Evolutionary conservation across 2,113 vertebrate genomes (phyloP).

Genomic region (Numida meleagris): DNA sequence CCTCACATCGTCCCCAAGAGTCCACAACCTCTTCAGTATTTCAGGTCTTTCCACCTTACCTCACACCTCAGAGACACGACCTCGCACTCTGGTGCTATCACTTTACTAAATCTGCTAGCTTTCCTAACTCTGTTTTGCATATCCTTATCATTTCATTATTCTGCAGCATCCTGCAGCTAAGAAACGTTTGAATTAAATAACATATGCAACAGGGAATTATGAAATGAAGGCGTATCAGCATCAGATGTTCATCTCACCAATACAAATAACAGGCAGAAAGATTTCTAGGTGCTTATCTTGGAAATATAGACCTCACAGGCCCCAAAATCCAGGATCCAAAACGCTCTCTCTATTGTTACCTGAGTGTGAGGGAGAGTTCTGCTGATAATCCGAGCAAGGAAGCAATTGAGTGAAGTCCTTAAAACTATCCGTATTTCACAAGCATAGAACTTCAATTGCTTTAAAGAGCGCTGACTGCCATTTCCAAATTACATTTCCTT

Average conservation of each 20-base stretch:
- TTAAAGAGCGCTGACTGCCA: background rate
- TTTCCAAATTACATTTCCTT: background rate
- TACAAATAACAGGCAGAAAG: background rate
- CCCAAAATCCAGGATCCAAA: background rate
- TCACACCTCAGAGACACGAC: background rate
- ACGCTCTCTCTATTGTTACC: background rate
- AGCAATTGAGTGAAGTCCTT: background rate
- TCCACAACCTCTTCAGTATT: background rate
- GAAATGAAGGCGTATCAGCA: background rate
- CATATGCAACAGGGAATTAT: rapidly evolving
- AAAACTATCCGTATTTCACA: background rate
- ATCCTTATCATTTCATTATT: background rate
- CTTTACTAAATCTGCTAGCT: background rate
- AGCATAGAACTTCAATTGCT: background rate
- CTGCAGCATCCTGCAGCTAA: background rate
- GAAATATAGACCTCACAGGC: background rate
- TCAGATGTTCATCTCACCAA: background rate
- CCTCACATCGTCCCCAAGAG: background rate
- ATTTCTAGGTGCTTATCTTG: too few relatives aligned
- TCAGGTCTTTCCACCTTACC: background rate
- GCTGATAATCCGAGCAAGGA: background rate
- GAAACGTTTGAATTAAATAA: background rate
- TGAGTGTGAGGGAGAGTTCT: background rate
- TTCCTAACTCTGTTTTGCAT: background rate
- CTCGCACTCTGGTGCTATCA: background rate